Evolutionary conservation across 2,113 vertebrate species (phyloP).

Genomic region (Nothocercus nigrocapillus): DNA sequence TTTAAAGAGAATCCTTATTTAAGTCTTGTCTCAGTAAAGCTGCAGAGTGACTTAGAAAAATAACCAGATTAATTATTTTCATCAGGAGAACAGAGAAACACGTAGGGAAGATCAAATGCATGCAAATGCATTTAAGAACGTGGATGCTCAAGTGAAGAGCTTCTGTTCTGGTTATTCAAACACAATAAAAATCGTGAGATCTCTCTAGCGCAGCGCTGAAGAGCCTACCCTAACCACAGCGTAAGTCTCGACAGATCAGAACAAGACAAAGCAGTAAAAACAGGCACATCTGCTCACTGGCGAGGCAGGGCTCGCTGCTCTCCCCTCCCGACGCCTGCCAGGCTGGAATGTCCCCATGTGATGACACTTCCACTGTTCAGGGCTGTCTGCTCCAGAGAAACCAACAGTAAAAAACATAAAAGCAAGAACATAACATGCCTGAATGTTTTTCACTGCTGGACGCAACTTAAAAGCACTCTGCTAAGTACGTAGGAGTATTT

Average conservation of each 20-base stretch:
- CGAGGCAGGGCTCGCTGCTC: background rate
- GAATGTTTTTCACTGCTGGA: background rate
- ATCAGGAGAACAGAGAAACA: conserved; percentile 8
- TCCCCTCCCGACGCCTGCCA: background rate
- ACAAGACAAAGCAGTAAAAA: fast-evolving
- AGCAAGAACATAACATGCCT: no score
- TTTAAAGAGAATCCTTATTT: conserved; percentile 63
- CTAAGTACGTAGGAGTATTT: background rate
- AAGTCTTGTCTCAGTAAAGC: conserved; percentile 51
- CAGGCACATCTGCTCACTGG: background rate
- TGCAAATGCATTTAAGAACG: background rate
- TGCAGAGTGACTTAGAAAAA: conserved; percentile 51
- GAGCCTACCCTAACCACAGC: background rate
- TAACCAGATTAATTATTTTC: conserved; percentile 68
- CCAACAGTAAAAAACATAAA: no score
- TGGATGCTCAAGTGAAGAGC: background rate
- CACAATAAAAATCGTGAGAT: fast-evolving
- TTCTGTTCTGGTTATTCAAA: background rate
- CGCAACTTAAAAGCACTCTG: fast-evolving
- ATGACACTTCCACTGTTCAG: background rate
- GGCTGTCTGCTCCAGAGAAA: fast-evolving
- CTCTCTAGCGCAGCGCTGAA: background rate
- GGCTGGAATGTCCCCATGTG: background rate
- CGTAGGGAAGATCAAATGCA: conserved; percentile 35
- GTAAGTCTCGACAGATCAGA: background rate